Conservation (phyloP, 2,888 invertebrate genomes). For the Rotaria socialis region DNA sequence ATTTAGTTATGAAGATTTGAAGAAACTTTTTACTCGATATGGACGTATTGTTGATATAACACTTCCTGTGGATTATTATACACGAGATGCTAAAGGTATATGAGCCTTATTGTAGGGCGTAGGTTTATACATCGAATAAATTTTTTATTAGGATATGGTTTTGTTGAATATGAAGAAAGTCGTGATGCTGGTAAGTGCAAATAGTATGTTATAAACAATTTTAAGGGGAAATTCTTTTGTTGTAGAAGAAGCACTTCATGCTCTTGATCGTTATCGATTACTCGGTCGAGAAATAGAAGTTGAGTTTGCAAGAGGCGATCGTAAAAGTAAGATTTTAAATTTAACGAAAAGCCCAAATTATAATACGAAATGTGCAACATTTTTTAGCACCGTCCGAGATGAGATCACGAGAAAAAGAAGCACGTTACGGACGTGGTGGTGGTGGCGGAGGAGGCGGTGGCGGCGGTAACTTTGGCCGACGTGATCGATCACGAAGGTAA, state of each 20-base stretch:
- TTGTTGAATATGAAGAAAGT: slow-evolving; percentile 36
- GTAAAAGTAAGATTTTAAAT: neutral
- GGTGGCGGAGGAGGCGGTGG: neutral
- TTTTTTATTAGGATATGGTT: neutral
- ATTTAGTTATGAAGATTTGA: slow-evolving; percentile 43
- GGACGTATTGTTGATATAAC: slow-evolving; percentile 46
- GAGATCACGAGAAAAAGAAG: slow-evolving; percentile 31
- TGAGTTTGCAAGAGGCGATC: slow-evolving; percentile 31
- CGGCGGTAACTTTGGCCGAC: neutral
- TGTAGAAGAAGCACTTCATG: slow-evolving; percentile 31
- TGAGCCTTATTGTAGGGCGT: neutral
- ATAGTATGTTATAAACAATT: neutral
- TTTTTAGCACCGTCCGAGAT: slow-evolving; percentile 18
- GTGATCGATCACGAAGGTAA: slow-evolving; percentile 24
- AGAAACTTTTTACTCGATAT: slow-evolving; percentile 40
- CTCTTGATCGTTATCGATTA: slow-evolving; percentile 32
- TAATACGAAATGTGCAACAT: too few species aligned
- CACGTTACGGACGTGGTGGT: neutral
- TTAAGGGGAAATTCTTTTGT: neutral
- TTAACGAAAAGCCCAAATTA: too few species aligned
- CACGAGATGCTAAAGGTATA: slow-evolving; percentile 40
- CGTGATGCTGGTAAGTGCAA: slow-evolving; percentile 7
- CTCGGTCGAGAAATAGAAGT: slow-evolving; percentile 8
- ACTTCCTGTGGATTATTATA: slow-evolving; percentile 46
- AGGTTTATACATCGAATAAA: neutral